Evolutionary conservation across 1,140 invertebrate genomes (phyloP).

Genomic region (Mamestra configurata): DNA sequence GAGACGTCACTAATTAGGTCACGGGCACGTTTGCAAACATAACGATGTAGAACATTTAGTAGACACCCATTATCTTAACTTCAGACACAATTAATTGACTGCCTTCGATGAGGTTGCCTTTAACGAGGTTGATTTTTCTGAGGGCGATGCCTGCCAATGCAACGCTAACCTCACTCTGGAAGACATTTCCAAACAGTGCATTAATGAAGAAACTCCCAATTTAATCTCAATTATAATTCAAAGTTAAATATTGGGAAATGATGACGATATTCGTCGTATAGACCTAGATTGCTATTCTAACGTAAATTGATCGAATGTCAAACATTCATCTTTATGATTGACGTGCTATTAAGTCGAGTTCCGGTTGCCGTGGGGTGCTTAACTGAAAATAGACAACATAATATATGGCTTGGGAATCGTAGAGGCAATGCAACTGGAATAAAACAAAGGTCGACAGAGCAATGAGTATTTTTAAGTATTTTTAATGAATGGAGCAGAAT

Average conservation of each 20-base stretch:
- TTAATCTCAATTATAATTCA: no score
- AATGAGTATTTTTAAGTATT: no score
- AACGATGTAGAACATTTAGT: not conserved
- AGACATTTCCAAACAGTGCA: no score
- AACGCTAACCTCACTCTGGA: no score
- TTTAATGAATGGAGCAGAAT: no score
- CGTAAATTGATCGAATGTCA: conserved; percentile 4
- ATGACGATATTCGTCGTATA: not conserved
- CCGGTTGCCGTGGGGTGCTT: not conserved
- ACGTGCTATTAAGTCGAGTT: conserved; percentile 8
- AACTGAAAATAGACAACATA: not conserved
- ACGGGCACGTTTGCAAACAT: not conserved
- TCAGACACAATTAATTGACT: not conserved
- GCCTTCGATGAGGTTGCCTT: no score
- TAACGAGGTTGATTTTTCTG: no score
- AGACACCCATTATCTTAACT: not conserved
- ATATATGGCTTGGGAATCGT: not conserved
- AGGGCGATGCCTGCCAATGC: no score
- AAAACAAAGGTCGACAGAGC: no score
- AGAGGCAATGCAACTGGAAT: not conserved
- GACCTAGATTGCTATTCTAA: not conserved
- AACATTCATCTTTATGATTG: conserved; percentile 20
- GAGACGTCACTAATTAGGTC: conserved; percentile 5
- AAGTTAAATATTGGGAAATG: not conserved
- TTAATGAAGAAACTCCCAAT: no score